Conservation (phyloP, 2,797 vertebrate genomes). For the Zalophus californianus region DNA sequence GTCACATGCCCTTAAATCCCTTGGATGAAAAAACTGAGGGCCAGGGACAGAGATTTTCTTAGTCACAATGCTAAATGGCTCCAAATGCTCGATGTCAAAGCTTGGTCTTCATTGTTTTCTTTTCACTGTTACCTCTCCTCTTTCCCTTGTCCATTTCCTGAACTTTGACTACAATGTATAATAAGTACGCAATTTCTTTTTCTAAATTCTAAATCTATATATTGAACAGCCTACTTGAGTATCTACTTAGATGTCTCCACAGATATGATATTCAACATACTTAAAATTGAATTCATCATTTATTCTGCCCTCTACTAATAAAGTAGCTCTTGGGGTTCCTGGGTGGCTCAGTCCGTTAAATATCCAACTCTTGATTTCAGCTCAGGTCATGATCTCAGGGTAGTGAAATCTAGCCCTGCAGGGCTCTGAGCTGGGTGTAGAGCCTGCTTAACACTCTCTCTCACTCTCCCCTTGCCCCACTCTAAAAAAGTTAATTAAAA, state of each 20-base stretch:
- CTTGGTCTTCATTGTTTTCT: neutral
- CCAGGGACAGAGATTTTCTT: neutral
- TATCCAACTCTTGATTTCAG: neutral
- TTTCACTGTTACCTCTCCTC: neutral
- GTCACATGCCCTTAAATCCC: neutral
- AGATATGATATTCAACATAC: neutral
- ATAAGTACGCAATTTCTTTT: neutral
- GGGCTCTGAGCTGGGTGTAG: neutral
- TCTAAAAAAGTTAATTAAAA: neutral
- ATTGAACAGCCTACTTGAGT: neutral
- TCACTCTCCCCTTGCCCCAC: neutral
- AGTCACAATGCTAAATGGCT: neutral
- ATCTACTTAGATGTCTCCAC: neutral
- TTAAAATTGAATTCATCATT: neutral
- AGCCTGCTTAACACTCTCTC: neutral
- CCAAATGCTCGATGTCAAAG: neutral
- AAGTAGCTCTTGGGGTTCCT: neutral
- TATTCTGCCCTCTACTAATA: neutral
- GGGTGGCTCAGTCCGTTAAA: neutral
- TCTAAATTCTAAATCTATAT: slow-evolving; percentile 13
- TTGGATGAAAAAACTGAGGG: neutral
- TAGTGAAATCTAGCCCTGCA: neutral
- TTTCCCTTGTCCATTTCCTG: neutral
- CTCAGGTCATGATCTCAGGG: neutral
- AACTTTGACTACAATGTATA: neutral